phyloP scores from a whole-genome alignment of 2,113 vertebrate species.

The Sitta europaea region DNA sequence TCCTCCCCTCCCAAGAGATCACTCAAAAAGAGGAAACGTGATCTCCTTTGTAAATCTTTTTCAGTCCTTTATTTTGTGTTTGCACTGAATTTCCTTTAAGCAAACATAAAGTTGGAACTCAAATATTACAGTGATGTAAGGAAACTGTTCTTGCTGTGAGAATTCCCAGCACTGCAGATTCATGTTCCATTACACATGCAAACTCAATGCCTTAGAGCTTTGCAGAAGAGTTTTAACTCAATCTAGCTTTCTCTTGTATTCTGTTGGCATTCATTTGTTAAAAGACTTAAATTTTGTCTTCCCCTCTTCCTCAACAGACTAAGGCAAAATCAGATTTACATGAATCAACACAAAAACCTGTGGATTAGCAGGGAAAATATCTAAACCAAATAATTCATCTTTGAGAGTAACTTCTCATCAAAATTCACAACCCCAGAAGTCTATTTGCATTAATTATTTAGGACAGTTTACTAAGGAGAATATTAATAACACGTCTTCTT shows the following conservation, averaged over 20 bases:
- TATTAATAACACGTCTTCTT: slow-evolving; percentile 16
- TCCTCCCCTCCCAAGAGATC: neutral
- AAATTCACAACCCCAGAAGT: slow-evolving; percentile 16
- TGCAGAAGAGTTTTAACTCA: neutral
- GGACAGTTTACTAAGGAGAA: slow-evolving; percentile 52
- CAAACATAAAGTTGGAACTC: slow-evolving; percentile 1
- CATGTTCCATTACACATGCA: neutral
- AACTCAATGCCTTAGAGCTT: neutral
- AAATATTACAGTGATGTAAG: neutral
- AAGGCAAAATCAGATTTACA: neutral
- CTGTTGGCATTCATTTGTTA: neutral
- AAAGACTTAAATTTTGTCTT: neutral
- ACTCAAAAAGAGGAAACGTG: neutral
- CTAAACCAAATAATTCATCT: slow-evolving; percentile 28
- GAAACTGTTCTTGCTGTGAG: neutral
- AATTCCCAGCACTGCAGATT: neutral
- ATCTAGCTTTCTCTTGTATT: neutral
- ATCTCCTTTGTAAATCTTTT: slow-evolving; percentile 13
- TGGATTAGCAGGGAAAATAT: neutral
- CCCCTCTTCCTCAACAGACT: neutral
- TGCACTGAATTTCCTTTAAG: neutral
- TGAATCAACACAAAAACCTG: slow-evolving; percentile 1
- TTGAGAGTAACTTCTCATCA: slow-evolving; percentile 37
- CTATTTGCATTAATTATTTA: slow-evolving; percentile 61
- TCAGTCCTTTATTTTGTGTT: neutral